These are phyloP conservation scores for Leucozona laternaria DNA, from an alignment of 2,888 invertebrate species.

Conservation along the genomic window DNA sequence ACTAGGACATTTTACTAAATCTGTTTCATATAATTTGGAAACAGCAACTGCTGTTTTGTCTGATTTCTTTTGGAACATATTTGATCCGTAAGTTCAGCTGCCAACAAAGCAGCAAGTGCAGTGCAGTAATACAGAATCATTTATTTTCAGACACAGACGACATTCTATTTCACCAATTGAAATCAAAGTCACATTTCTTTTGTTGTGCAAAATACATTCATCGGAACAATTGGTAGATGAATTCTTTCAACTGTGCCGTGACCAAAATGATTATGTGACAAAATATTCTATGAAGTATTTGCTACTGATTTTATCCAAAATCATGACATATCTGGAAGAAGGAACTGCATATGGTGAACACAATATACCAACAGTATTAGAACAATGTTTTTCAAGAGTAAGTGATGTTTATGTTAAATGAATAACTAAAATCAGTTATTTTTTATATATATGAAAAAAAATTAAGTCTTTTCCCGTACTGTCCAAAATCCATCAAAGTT, in stretches of 20 bases:
- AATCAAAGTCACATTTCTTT: conserved; percentile 81
- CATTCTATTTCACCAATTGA: conserved; percentile 82
- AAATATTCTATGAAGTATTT: conserved; percentile 81
- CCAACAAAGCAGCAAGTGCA: neutral
- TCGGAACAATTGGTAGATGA: conserved; percentile 80
- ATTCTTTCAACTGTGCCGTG: conserved; percentile 80
- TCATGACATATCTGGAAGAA: conserved; percentile 82
- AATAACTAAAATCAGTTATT: too few species aligned
- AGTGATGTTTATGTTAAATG: neutral
- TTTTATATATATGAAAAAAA: too few species aligned
- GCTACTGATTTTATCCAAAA: conserved; percentile 80
- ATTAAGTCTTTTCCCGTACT: too few species aligned
- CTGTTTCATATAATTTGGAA: conserved; percentile 79
- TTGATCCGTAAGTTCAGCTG: conserved; percentile 81
- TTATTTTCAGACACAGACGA: conserved; percentile 79
- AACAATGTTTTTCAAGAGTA: conserved; percentile 81
- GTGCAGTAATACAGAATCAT: neutral
- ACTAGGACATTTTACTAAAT: conserved; percentile 80
- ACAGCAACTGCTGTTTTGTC: conserved; percentile 79
- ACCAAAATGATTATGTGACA: conserved; percentile 80
- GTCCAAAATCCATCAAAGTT: too few species aligned
- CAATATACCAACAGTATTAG: conserved; percentile 79
- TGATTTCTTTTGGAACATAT: conserved; percentile 83
- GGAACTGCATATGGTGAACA: conserved; percentile 80
- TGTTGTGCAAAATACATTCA: conserved; percentile 81